Percentiles rank a stretch among this genome's conserved stretches.
Evolutionary conservation across 2,888 invertebrate species (phyloP).

Genomic region (Stegana nigrithorax): DNA sequence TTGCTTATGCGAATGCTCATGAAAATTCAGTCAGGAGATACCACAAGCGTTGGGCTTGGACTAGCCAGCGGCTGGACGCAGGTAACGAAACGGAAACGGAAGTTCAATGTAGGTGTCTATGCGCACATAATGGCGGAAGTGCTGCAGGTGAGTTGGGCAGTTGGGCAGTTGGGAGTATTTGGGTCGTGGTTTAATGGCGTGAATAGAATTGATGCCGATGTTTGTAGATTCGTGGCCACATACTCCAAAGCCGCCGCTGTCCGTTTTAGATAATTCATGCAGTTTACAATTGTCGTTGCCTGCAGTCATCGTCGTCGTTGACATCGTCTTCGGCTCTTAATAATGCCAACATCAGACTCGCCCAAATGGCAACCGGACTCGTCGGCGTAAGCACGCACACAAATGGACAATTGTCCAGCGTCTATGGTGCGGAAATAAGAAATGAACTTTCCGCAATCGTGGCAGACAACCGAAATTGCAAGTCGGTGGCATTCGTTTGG

Average conservation of each 20-base stretch:
- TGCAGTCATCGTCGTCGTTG: not conserved
- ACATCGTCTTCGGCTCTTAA: not conserved
- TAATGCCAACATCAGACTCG: not conserved
- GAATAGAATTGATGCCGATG: slow-evolving; percentile 34
- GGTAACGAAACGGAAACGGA: not conserved
- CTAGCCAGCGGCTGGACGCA: not conserved
- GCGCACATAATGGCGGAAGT: not conserved
- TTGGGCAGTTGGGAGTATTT: not conserved
- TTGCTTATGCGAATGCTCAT: slow-evolving; percentile 24
- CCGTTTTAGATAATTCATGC: slow-evolving; percentile 15
- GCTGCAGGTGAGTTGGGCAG: slow-evolving; percentile 4
- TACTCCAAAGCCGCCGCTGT: not conserved
- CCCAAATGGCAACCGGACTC: slow-evolving; percentile 7
- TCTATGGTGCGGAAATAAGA: slow-evolving; percentile 15
- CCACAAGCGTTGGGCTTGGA: too few relatives aligned
- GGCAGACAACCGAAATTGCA: not conserved
- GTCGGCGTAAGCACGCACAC: not conserved
- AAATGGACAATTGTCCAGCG: slow-evolving; percentile 7
- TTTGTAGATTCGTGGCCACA: slow-evolving; percentile 37
- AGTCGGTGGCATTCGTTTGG: not conserved
- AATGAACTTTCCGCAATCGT: not conserved
- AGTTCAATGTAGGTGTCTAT: slow-evolving; percentile 12
- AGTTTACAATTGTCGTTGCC: slow-evolving; percentile 15
- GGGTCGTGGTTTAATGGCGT: too few relatives aligned
- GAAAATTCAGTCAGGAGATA: too few relatives aligned